phyloP scores from a whole-genome alignment of 35 echinoderm and acorn worm species.

The Apostichopus parvimensis region DNA sequence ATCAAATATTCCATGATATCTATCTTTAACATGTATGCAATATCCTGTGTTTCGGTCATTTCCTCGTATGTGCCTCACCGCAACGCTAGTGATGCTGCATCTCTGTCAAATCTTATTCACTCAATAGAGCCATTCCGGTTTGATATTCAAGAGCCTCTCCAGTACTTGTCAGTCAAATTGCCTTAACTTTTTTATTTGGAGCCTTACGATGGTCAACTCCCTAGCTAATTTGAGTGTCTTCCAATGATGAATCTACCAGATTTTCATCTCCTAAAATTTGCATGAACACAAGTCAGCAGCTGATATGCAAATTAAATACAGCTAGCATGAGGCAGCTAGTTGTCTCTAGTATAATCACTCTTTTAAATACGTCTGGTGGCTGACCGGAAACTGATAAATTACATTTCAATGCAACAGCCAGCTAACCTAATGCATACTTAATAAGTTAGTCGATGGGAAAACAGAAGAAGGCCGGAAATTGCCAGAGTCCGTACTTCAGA shows the following conservation, averaged over 20 bases:
- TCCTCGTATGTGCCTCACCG: no score
- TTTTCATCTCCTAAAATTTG: slow-evolving; percentile 6
- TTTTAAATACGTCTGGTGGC: neutral
- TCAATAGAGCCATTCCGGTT: slow-evolving; percentile 20
- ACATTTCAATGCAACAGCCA: neutral
- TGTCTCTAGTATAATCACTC: neutral
- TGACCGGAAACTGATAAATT: slow-evolving; percentile 7
- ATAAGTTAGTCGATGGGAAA: neutral
- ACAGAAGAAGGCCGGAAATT: neutral
- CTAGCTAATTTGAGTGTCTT: slow-evolving; percentile 23
- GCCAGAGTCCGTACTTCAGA: neutral
- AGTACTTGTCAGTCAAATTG: slow-evolving; percentile 34
- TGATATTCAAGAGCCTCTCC: slow-evolving; percentile 34
- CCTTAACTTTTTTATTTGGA: slow-evolving; percentile 12
- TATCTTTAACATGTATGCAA: no score
- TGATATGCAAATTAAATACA: slow-evolving; percentile 29
- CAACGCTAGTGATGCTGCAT: neutral
- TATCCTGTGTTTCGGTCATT: no score
- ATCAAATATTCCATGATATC: no score
- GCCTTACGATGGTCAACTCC: slow-evolving; percentile 35
- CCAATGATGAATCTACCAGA: slow-evolving; percentile 4
- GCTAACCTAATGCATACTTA: neutral
- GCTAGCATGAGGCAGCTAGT: neutral
- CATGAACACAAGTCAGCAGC: slow-evolving; percentile 2
- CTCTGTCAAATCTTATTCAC: slow-evolving; percentile 8